Evolutionary conservation across 2,113 vertebrate species (phyloP).

Genomic region (Myodes glareolus): DNA sequence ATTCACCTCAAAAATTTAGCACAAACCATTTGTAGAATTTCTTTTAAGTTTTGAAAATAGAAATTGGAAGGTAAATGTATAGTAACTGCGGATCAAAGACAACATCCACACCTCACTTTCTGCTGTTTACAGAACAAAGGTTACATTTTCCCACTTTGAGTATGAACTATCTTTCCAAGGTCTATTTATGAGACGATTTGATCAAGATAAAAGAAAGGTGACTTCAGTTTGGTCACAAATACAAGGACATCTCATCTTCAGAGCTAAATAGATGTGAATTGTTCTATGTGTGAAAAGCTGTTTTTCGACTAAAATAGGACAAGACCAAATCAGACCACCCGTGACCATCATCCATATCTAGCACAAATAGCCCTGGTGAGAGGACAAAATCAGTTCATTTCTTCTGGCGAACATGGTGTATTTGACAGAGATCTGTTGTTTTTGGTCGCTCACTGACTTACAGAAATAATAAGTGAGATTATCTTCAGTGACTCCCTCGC

Average conservation of each 20-base stretch:
- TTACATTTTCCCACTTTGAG: neutral
- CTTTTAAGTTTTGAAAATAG: constrained; percentile 16
- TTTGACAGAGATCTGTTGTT: constrained; percentile 65
- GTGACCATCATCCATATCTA: constrained; percentile 65
- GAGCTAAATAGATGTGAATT: constrained; percentile 71
- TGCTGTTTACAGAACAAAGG: neutral
- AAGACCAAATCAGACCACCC: constrained; percentile 68
- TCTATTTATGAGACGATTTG: constrained; percentile 23
- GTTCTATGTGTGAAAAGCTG: constrained; percentile 72
- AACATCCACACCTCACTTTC: neutral
- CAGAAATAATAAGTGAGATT: constrained; percentile 66
- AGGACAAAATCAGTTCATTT: constrained; percentile 75
- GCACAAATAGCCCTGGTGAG: constrained; percentile 72
- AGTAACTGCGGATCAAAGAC: neutral
- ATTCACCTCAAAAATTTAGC: neutral
- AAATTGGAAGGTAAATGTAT: constrained; percentile 10
- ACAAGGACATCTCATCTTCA: constrained; percentile 64
- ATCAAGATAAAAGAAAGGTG: constrained; percentile 61
- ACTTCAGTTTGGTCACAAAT: constrained; percentile 63
- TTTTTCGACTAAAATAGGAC: constrained; percentile 75
- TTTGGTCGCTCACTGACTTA: constrained; percentile 44
- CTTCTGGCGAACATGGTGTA: constrained; percentile 61
- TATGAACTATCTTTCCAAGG: neutral
- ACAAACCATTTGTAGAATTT: neutral
- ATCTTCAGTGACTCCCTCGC: neutral